Evolutionary conservation across 2,888 invertebrate genomes (phyloP).

Genomic region (Villa cingulata): DNA sequence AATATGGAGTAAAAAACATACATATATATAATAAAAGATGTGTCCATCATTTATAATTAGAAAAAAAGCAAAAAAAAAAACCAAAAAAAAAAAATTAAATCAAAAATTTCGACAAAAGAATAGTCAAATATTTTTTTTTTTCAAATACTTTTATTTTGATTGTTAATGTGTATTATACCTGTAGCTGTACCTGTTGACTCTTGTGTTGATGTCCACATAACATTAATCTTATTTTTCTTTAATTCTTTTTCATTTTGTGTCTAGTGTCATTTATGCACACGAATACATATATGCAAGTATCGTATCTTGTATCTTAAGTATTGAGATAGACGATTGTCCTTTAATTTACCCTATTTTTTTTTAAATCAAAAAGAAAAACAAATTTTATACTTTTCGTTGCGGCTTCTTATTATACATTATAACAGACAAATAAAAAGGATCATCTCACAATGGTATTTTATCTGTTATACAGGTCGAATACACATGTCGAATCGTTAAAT

Average conservation of each 20-base stretch:
- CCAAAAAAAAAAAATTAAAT: too few relatives aligned
- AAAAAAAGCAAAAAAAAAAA: too few relatives aligned
- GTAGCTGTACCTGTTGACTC: conserved; percentile 13
- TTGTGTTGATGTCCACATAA: conserved; percentile 8
- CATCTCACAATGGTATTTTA: conserved; percentile 4
- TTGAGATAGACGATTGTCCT: neutral
- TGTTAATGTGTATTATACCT: too few relatives aligned
- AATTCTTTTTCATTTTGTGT: neutral
- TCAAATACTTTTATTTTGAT: too few relatives aligned
- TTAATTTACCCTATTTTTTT: neutral
- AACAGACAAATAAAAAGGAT: conserved; percentile 8
- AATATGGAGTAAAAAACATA: too few relatives aligned
- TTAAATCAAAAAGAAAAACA: neutral
- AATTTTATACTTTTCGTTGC: neutral
- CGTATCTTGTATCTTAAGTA: neutral
- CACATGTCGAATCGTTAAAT: conserved; percentile 16
- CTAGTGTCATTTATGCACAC: too few relatives aligned
- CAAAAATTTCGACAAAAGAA: too few relatives aligned
- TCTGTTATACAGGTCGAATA: conserved; percentile 6
- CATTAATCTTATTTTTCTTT: conserved; percentile 9
- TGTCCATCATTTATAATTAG: too few relatives aligned
- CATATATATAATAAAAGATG: too few relatives aligned
- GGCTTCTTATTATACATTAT: conserved; percentile 7
- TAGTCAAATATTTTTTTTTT: too few relatives aligned
- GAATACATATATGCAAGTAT: too few relatives aligned